Evolutionary conservation across 2,113 vertebrate species (phyloP).

Genomic region (Pogonocichla stellata): DNA sequence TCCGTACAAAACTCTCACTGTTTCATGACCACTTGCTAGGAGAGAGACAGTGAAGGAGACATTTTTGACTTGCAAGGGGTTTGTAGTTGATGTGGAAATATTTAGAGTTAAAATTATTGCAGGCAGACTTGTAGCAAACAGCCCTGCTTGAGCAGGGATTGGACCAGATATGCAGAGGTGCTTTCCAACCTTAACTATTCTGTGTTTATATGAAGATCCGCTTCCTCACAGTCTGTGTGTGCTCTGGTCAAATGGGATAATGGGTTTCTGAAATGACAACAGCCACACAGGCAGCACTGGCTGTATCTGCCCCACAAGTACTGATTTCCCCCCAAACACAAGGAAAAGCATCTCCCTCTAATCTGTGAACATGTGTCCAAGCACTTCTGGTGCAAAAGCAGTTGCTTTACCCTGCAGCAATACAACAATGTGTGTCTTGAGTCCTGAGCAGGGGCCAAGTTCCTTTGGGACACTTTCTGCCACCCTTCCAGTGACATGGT

Average conservation of each 20-base stretch:
- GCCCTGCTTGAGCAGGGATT: background rate
- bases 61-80: rapidly evolving
- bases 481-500: background rate
- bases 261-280: background rate
- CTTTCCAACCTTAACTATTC: background rate
- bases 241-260: background rate
- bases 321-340: background rate
- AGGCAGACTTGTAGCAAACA: background rate
- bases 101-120: background rate
- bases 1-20: background rate
- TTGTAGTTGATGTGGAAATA: background rate
- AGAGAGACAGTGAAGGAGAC: background rate
- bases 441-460: background rate
- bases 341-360: background rate
- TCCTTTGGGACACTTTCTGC: background rate
- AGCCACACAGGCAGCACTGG: background rate
- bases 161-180: background rate
- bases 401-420: background rate
- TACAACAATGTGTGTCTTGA: background rate
- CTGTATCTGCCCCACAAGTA: background rate
- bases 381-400: background rate
- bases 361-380: background rate
- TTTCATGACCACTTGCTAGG: background rate
- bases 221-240: background rate
- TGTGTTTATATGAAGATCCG: background rate